Evolutionary conservation across 2,888 invertebrate genomes (phyloP).

Genomic region (Nomada ferruginata): DNA sequence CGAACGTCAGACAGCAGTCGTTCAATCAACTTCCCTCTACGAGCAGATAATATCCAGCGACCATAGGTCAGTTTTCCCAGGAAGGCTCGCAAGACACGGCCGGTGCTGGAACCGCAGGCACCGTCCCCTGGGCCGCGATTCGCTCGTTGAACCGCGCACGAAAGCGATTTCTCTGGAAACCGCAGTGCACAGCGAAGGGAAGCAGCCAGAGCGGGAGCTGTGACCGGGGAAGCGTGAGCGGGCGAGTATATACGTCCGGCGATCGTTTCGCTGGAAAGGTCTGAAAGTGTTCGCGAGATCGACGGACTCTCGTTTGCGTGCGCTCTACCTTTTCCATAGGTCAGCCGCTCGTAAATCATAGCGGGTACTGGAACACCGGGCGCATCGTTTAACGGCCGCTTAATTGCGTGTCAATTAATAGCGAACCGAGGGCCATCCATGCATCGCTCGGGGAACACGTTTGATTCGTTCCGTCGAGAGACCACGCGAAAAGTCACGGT

Average conservation of each 20-base stretch:
- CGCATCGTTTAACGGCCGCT: conserved; percentile 66
- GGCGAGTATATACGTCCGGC: not conserved
- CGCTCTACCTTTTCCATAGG: conserved; percentile 38
- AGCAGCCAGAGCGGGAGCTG: conserved; percentile 20
- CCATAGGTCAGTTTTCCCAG: conserved; percentile 23
- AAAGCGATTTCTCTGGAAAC: conserved; percentile 50
- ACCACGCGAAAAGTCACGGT: not conserved
- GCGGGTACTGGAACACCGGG: conserved; percentile 44
- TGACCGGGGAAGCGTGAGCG: conserved; percentile 27
- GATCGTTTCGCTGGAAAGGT: conserved; percentile 44
- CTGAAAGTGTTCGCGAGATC: conserved; percentile 45
- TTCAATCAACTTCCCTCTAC: conserved; percentile 1
- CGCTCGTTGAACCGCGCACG: conserved; percentile 33
- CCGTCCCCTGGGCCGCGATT: conserved; percentile 9
- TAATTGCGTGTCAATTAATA: conserved; percentile 72
- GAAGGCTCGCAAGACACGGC: conserved; percentile 13
- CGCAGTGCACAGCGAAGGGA: conserved; percentile 25
- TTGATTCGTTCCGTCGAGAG: not conserved
- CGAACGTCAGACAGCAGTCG: conserved; percentile 20
- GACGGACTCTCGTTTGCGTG: conserved; percentile 15
- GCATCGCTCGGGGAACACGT: not conserved
- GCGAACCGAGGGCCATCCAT: not conserved
- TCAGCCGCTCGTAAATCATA: conserved; percentile 68
- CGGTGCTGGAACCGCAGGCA: conserved; percentile 18
- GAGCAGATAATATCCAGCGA: conserved; percentile 12